A percentile compares a stretch with the other conserved stretches of the same genome.
Conservation (phyloP, 2,888 invertebrate genomes). For the Torymus texanus region DNA sequence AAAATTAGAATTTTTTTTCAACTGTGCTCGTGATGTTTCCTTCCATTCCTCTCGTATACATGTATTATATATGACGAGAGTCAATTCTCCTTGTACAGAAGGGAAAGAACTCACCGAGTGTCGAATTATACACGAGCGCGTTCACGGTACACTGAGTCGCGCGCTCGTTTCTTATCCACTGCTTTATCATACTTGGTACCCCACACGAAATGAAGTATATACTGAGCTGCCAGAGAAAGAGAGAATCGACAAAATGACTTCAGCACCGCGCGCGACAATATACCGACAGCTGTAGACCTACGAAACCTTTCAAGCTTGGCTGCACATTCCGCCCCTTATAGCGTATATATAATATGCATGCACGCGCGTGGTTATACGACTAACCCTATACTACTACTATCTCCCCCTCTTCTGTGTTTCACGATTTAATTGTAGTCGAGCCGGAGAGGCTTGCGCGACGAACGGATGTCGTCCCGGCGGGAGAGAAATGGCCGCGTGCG, state of each 20-base stretch:
- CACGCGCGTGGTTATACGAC: too few relatives aligned
- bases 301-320: slow-evolving; percentile 49
- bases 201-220: background rate
- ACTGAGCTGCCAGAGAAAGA: background rate
- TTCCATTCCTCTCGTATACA: background rate
- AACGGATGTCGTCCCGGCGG: slow-evolving; percentile 41
- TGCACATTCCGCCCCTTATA: slow-evolving; percentile 49
- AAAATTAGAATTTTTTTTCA: slow-evolving; percentile 36
- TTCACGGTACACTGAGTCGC: background rate
- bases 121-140: slow-evolving; percentile 40
- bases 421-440: slow-evolving; percentile 65
- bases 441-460: slow-evolving; percentile 18
- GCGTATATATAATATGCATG: background rate
- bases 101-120: background rate
- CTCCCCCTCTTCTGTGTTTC: slow-evolving; percentile 57
- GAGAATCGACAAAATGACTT: slow-evolving; percentile 38
- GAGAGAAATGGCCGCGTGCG: slow-evolving; percentile 17
- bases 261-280: slow-evolving; percentile 37
- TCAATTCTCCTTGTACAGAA: background rate
- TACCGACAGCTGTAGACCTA: slow-evolving; percentile 59
- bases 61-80: too few relatives aligned
- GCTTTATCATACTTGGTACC: slow-evolving; percentile 9
- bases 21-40: background rate
- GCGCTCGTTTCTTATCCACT: slow-evolving; percentile 28
- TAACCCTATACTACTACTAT: too few relatives aligned